Evolutionary conservation across 2,113 vertebrate species (phyloP), one percentile per base, ranked within the genome.

Genomic region (Pollachius pollachius): DNA sequence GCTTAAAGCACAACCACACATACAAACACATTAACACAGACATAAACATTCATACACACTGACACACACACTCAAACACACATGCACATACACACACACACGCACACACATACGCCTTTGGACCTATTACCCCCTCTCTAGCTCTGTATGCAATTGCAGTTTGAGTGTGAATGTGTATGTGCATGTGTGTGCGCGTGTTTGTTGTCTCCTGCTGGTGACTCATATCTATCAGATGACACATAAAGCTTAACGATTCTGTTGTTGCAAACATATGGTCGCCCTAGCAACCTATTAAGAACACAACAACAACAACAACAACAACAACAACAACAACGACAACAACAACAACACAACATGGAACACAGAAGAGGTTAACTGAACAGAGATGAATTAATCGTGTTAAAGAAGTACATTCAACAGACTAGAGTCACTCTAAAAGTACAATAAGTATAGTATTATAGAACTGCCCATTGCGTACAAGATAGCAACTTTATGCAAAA

Each of bases 161-260:
- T 70, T 71, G 25, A 57, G 27, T 21, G 30, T 19, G 27, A 4
- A 16, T 68, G 56, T 68, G 67, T 52, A 34, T 52, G 65, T 67
- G 65, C 25, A 18, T 56, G 65, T 67, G 65, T 67, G 48, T 54
- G 65, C 21, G 64, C 41, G 64, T 52, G 19, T 52, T 48, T 66
- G 18, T 52, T 72, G 23, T 84, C 72, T 82, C 75, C 70, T 74
- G 74, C 17, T 15, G 65, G 74, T 88, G 85, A 90, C 77, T 88
- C 87, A 87, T 77, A 73, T 65, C 58, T 73, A 27, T 73, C 82
- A 19, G 13, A 37, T 62, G n/a, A 67, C 77, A 84, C 76, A 73
- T 73, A 13, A 78, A 75, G 68, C 76, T 65, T 58, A 68, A 9
- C 80, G 66, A 34, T 72, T 65, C 72, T 69, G 61, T 34, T 41